A percentile compares a stretch with the other conserved stretches of the same genome.
These are phyloP conservation scores for Paralvinella palmiformis DNA, from an alignment of 1,140 invertebrate species.

Conservation along the genomic window DNA sequence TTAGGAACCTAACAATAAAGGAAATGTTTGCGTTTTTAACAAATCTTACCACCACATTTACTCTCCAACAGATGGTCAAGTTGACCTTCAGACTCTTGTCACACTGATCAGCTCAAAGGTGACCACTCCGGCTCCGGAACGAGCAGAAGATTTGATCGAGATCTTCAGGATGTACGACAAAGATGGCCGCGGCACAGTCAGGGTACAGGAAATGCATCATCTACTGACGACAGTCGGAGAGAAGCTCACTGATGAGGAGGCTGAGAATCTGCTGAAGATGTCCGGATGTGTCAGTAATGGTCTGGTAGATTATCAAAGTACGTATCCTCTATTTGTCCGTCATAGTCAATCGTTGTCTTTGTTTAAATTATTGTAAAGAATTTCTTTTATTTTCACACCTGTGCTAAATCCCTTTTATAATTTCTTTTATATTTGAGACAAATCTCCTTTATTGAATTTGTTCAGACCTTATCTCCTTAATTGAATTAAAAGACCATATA, in stretches of 20 bases:
- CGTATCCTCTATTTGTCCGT: too few species aligned
- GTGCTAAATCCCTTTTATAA: too few species aligned
- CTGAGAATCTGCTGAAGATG: constrained; percentile 19
- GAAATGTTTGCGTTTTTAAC: too few species aligned
- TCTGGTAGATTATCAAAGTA: constrained; percentile 18
- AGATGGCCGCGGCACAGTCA: constrained; percentile 2
- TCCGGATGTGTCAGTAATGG: constrained; percentile 7
- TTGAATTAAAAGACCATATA: too few species aligned
- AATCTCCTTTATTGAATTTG: too few species aligned
- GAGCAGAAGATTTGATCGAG: constrained; percentile 11
- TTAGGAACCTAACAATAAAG: too few species aligned
- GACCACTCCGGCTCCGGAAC: constrained; percentile 12
- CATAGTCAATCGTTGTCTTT: too few species aligned
- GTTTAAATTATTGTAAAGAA: too few species aligned
- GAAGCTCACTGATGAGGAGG: constrained; percentile 18
- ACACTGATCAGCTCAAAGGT: constrained; percentile 11
- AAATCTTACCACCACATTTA: too few species aligned
- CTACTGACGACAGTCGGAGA: constrained; percentile 20
- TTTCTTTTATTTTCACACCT: too few species aligned
- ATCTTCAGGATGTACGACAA: constrained; percentile 19
- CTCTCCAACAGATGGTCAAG: constrained; percentile 6
- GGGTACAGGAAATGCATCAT: constrained; percentile 16
- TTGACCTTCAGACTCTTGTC: constrained; percentile 15
- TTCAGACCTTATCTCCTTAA: too few species aligned
- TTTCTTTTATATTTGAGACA: too few species aligned